Conservation (phyloP, 2,113 vertebrate genomes). For the Acrocephalus arundinaceus region DNA sequence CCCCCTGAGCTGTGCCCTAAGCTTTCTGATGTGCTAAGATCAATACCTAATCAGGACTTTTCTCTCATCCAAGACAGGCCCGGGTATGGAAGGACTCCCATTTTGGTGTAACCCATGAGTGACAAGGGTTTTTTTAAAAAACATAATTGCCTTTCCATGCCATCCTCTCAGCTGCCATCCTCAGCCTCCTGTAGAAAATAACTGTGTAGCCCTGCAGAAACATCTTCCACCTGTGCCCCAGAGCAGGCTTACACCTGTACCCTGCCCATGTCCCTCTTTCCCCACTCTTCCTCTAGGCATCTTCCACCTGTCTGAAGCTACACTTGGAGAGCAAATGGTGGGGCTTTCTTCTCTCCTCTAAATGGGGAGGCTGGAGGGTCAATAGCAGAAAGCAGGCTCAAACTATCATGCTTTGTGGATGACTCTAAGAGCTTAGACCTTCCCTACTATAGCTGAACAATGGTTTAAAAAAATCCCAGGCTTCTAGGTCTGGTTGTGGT, state of each 20-base stretch:
- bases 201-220: not conserved
- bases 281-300: not conserved
- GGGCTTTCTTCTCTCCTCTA: not conserved
- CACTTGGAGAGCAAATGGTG: not conserved
- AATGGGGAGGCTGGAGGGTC: not conserved
- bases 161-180: not conserved
- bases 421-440: not conserved
- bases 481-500: not conserved
- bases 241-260: not conserved
- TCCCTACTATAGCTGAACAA: not conserved
- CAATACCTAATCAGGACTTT: not conserved
- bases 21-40: not conserved
- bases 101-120: not conserved
- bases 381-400: not conserved
- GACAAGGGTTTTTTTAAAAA: not conserved
- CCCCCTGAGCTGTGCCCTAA: not conserved
- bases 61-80: not conserved
- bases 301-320: not conserved
- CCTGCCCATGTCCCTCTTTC: not conserved
- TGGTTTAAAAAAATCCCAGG: not conserved
- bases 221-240: not conserved
- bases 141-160: not conserved
- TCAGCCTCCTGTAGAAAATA: not conserved
- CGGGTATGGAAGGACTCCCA: not conserved
- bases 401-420: rapidly evolving